Percentiles rank a stretch among this genome's conserved stretches.
Conservation (phyloP, 2,797 vertebrate genomes). For the Manis javanica region DNA sequence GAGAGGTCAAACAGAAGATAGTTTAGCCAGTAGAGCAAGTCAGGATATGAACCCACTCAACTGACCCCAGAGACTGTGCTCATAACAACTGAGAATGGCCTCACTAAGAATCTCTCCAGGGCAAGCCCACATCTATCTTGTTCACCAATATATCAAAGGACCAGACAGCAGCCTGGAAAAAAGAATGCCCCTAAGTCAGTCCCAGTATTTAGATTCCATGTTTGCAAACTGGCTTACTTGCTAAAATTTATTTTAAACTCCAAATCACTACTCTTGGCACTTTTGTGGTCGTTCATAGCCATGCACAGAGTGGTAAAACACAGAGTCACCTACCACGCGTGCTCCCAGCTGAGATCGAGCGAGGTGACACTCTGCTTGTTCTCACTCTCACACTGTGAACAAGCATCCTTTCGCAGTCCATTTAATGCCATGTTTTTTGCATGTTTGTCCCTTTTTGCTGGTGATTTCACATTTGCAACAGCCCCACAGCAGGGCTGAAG, state of each 20-base stretch:
- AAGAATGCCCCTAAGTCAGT: not conserved
- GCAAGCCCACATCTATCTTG: not conserved
- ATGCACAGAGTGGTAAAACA: not conserved
- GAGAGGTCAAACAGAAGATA: not conserved
- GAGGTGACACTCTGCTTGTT: not conserved
- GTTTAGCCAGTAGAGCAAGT: not conserved
- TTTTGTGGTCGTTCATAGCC: not conserved
- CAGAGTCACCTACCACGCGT: accelerated
- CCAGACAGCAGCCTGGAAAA: not conserved
- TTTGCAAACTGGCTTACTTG: not conserved
- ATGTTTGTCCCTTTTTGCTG: not conserved
- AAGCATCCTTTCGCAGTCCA: not conserved
- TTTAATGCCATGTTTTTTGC: not conserved
- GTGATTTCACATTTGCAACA: not conserved
- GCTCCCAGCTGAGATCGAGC: not conserved
- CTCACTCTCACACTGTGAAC: not conserved
- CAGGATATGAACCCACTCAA: not conserved
- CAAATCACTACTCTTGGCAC: not conserved
- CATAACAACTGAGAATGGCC: not conserved
- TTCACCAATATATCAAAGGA: not conserved
- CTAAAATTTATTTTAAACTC: constrained; percentile 1
- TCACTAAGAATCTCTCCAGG: not conserved
- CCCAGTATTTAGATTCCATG: not conserved
- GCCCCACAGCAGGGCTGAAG: not conserved
- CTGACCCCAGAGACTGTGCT: not conserved